Evolutionary conservation across 2,888 invertebrate species (phyloP), one percentile per base, ranked within the genome.

Genomic region (Heterodera filipjevi): DNA sequence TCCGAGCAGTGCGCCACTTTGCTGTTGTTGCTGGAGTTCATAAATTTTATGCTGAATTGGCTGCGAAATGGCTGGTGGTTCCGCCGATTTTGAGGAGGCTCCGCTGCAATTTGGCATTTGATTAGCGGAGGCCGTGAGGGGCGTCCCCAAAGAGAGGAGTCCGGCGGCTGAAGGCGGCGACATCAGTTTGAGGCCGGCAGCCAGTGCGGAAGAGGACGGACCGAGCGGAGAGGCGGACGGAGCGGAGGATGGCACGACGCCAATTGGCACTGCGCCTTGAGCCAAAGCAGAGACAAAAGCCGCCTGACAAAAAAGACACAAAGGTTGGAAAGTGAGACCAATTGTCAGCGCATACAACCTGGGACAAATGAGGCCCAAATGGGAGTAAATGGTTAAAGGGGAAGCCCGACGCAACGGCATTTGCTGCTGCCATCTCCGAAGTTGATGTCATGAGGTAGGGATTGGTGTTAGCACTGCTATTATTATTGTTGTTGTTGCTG

Each of bases 21-120:
- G 44, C 27, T 49, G 30, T 30, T 64, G 64, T 27, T 78, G 75
- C 59, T 78, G 72, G 32, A 78, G 39, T 66, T 78, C 78, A 30
- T 78, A 78, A 16, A 78, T 64, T 64, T 78, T 78, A 53, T 78
- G 78, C 8, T 78, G 78, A 27, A 75, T 12, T 16, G 32, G 68
- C 32, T 75, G 68, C 22, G 30, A 35, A 35, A 33, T 27, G 16
- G 16, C 27, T 3, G 14, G 64, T 2, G 30, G 66, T 6, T 32
- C 68, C 46, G n/a, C 44, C 30, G 30, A 66, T 33, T 33, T 32
- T 53, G 33, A 33, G 22, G 30, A 44, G 3, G 35, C 10, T 12
- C 16, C 44, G 68, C 75, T 19, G 75, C 33, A 19, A 44, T 53
- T 64, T n/a, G 66, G 32, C 44, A 35, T 59, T 19, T 44, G 46